Conservation (phyloP, 2,797 vertebrate species). For the Tauraco hartlaubi region DNA sequence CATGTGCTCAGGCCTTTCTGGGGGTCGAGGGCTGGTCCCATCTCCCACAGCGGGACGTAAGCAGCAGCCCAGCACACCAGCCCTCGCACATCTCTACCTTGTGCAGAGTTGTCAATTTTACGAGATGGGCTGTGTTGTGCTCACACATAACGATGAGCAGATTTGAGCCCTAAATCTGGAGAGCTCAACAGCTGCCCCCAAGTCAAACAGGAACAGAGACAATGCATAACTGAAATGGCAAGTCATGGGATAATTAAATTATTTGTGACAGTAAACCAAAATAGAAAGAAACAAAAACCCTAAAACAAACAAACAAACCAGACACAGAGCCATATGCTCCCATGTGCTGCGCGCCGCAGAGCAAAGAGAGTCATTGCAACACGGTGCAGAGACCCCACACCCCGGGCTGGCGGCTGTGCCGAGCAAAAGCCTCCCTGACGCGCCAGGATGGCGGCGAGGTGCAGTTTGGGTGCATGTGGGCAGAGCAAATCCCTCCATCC, state of each 20-base stretch:
- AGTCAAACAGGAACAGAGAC: constrained; percentile 76
- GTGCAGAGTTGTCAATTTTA: background rate
- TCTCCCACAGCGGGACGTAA: accelerated
- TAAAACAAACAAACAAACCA: constrained; percentile 77
- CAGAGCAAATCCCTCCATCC: background rate
- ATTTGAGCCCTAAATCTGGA: constrained; percentile 71
- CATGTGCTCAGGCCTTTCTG: accelerated
- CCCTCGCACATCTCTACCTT: background rate
- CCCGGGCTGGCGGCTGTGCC: accelerated
- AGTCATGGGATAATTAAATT: constrained; percentile 77
- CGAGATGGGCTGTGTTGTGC: constrained; percentile 13
- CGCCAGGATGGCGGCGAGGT: accelerated
- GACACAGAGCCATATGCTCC: constrained; percentile 73
- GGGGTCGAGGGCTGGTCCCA: background rate
- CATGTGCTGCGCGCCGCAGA: background rate
- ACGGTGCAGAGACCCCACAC: background rate
- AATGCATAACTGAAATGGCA: constrained; percentile 76
- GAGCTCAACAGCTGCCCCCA: constrained; percentile 71
- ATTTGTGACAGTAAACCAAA: constrained; percentile 78
- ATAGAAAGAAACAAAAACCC: constrained; percentile 76
- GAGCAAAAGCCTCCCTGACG: accelerated
- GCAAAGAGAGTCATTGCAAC: constrained; percentile 1
- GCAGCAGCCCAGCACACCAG: background rate
- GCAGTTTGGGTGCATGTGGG: accelerated
- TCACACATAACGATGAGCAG: constrained; percentile 60